Evolutionary conservation across 2,113 vertebrate genomes (phyloP), one percentile per base, ranked within the genome.

Genomic region (Sminthopsis crassicaudata): DNA sequence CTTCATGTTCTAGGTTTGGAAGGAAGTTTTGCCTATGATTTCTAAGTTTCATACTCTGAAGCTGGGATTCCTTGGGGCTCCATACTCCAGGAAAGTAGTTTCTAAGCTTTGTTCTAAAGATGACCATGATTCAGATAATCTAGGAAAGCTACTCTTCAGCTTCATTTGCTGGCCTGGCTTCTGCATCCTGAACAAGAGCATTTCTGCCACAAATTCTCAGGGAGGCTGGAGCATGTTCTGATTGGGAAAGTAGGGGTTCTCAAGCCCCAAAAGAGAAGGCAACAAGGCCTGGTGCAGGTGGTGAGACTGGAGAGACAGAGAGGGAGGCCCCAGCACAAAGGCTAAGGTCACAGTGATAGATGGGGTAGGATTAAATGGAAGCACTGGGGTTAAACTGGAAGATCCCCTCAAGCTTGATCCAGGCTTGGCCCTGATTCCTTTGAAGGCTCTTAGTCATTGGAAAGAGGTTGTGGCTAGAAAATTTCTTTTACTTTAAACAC

Each of bases 391-490:
- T 46, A 88, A 11, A 89, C 0, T 2, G 26, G 5, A 91, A 95
- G 53, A 8, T 54, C 92, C 91, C 95, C 88, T 46, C 48, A 92
- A 30, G n/a, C 95, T 51, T 51, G 50, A 91, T 19, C 48, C 60
- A 93, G 25, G n/a, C 19, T 92, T 84, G 91, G 94, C 51, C 93
- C 91, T 93, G 94, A 25, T 42, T 96, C 50, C 90, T 11, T 96
- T 27, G 6, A 24, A 92, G 19, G 92, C 48, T 92, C 93, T 94
- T 67, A 94, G 91, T 48, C 89, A 55, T 96, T 94, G 36, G 53
- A 92, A 36, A 97, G 95, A 96, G 96, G 94, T 24, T 3, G 6
- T 53, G 94, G 89, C 67, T 93, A 95, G 95, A 27, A 91, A 95
- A 95, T 93, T 3, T 90, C 50, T 92, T 95, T 96, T 95, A 95